Base-by-base conservation (phyloP, 2,888 invertebrate genomes). In the Sesia bembeciformis region DNA sequence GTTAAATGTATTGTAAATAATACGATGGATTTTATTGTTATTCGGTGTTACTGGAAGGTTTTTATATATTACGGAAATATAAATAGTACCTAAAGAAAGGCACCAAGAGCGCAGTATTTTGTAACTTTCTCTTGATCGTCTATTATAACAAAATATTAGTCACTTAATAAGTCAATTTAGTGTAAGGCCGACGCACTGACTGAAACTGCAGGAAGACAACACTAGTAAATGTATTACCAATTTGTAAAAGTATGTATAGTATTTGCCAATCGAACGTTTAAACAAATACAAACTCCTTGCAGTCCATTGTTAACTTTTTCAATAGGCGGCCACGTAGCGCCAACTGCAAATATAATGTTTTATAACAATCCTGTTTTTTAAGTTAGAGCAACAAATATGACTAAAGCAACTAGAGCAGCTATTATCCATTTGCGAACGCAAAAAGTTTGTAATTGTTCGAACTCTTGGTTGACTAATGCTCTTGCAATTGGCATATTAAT, bases 31-130 rank as follows among this genome's bases (percentile, higher is more conserved):
- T 61, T 56, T 58, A 58, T 57, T 67, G 66, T 62, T 70, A 68
- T 70, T 73, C 76, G 71, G 74, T 73, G 64, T 65, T 67, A 70
- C 68, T 70, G 68, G 66, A 64, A 62, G 64, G 60, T 66, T 67
- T 67, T 65, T 8, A 7, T 39, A 50, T 39, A 50, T 50, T 50
- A 39, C 50, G 4, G 65, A 70, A 64, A 69, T 70, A 66, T 62
- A 57, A 61, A 58, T 61, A 56, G 66, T 65, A 62, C 59, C 59
- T 58, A 67, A 61, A 61, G 58, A 62, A 58, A 66, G 66, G 76
- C 80, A 80, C 75, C 67, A 67, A 70, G 67, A 74, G 76, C 76
- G 77, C 75, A 79, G 76, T 79, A 78, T 83, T 79, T 72, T 75
- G 65, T 59, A 70, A 74, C 63, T 65, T 69, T 67, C 68, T 70